phyloP scores from a whole-genome alignment of 1,140 invertebrate species.

The Papilio xuthus region DNA sequence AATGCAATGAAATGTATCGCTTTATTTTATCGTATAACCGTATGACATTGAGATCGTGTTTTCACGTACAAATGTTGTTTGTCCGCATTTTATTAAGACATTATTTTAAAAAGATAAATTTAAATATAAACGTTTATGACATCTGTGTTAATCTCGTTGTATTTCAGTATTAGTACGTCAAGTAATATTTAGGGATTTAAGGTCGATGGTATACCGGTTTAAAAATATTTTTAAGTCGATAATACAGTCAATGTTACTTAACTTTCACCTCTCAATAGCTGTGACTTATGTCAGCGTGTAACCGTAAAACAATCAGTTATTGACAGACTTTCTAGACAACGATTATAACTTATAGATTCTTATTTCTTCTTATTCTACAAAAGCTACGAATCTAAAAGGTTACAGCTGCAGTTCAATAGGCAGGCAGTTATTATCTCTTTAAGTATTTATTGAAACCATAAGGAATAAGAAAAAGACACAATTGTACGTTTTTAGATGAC shows the following conservation, averaged over 20 bases:
- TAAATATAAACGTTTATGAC: slow-evolving; percentile 1
- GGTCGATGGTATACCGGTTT: slow-evolving; percentile 18
- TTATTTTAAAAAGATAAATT: slow-evolving; percentile 18
- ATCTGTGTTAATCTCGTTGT: not conserved
- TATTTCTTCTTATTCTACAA: no score
- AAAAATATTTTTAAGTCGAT: slow-evolving; percentile 13
- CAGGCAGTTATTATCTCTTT: no score
- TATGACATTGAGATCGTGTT: slow-evolving; percentile 18
- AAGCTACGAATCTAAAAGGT: not conserved
- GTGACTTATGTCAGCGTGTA: not conserved
- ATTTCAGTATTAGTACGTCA: slow-evolving; percentile 19
- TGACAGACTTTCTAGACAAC: not conserved
- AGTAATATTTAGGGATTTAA: slow-evolving; percentile 16
- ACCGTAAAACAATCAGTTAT: slow-evolving; percentile 30
- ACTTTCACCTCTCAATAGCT: slow-evolving; percentile 34
- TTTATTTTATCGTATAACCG: slow-evolving; percentile 21
- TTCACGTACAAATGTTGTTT: slow-evolving; percentile 26
- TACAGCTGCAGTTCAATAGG: not conserved
- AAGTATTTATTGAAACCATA: no score
- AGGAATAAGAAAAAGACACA: no score
- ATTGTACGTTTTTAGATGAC: no score
- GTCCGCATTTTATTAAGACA: slow-evolving; percentile 22
- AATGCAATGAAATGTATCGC: slow-evolving; percentile 14
- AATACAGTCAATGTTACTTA: slow-evolving; percentile 37
- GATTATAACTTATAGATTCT: not conserved